Evolutionary conservation across 2,113 vertebrate species (phyloP), one percentile per base, ranked within the genome.

Genomic region (Aptenodytes forsteri): DNA sequence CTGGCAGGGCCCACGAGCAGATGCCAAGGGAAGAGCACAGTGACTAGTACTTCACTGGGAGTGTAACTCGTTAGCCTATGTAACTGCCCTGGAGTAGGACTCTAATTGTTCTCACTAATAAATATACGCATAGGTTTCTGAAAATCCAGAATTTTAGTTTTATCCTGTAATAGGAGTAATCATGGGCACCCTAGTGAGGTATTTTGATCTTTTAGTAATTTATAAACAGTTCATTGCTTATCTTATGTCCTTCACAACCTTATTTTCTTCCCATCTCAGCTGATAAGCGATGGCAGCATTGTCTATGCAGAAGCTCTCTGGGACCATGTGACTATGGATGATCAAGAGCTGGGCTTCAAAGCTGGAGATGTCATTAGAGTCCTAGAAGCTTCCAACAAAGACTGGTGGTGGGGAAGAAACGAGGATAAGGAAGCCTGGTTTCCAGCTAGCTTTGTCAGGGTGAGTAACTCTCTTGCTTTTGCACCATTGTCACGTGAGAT

Each of bases 321-420:
- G 99, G 99, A 99, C 97, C 99, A 99, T 58, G 99, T 99, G 97
- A 99, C 99, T 75, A 99, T 99, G 99, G 99, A 99, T 58, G 99
- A 99, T 96, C 99, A 99, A 98, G 99, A 99, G 97, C 98, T 99
- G 97, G 99, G 99, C 97, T 99, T 99, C 98, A 99, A 99, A 98
- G 99, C 99, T 13, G 99, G 99, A 85, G 99, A 99, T 61, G 99
- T 99, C 96, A 99, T 99, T 98, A 99, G 98, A 83, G 99, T 99
- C 71, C 98, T 99, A 90, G 99, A 99, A 86, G 99, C 99, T 71
- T 99, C 99, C 13, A 99, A 99, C 95, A 99, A 99, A 93, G 99
- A 99, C 95, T 99, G 99, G 99, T 99, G 99, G 99, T 99, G 99
- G 99, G 99, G 99, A 76, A 98, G 98, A 83, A 99, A 98, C 4